These are phyloP conservation scores for Montipora foliosa DNA, from an alignment of 64 coral and sea anemone genomes.

Conservation along the genomic window DNA sequence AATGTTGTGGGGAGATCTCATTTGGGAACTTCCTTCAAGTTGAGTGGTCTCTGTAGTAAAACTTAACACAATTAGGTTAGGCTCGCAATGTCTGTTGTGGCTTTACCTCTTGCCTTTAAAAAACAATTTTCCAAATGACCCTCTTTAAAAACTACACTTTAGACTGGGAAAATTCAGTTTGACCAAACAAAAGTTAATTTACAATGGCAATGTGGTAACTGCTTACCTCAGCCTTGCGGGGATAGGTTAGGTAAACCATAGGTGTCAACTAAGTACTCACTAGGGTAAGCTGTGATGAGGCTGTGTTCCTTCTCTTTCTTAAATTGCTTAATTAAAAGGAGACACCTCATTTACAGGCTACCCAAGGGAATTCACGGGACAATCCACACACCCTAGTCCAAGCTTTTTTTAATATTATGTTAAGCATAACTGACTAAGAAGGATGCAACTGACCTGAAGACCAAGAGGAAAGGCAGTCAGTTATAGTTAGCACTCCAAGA, in stretches of 20 bases:
- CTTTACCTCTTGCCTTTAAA: too few relatives aligned
- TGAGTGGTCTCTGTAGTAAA: too few relatives aligned
- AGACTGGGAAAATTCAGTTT: too few relatives aligned
- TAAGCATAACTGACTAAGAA: background rate
- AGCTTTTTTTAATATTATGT: background rate
- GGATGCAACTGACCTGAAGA: background rate
- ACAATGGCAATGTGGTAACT: background rate
- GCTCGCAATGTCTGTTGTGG: too few relatives aligned
- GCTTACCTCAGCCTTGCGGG: background rate
- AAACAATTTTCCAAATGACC: too few relatives aligned
- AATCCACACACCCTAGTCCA: slow-evolving; percentile 8
- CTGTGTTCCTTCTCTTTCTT: too few relatives aligned
- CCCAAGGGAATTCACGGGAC: background rate
- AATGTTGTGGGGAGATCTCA: too few relatives aligned
- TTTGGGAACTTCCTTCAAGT: too few relatives aligned
- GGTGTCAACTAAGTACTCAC: background rate
- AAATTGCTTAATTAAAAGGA: background rate
- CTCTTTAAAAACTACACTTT: too few relatives aligned
- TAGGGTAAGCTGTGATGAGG: background rate
- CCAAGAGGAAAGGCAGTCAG: too few relatives aligned
- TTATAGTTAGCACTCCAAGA: too few relatives aligned
- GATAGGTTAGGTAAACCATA: background rate
- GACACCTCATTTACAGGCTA: background rate
- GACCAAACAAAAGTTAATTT: background rate
- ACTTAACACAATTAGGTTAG: too few relatives aligned